Evolutionary conservation across 2,888 invertebrate genomes (phyloP).

Genomic region (Eledone cirrhosa): DNA sequence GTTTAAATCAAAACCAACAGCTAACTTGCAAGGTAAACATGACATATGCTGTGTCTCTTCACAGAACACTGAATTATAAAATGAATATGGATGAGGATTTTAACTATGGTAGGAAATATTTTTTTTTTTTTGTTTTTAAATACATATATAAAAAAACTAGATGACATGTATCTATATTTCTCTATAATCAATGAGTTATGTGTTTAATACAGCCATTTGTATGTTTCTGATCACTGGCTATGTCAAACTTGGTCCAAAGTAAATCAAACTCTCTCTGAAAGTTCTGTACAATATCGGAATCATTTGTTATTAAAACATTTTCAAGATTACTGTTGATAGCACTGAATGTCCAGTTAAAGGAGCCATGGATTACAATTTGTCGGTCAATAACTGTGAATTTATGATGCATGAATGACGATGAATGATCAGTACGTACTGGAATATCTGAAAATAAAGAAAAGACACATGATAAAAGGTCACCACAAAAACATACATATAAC

Average conservation of each 20-base stretch:
- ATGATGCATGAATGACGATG: conserved; percentile 78
- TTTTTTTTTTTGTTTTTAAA: too few relatives aligned
- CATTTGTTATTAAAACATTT: conserved; percentile 74
- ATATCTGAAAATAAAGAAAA: conserved; percentile 59
- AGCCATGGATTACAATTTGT: conserved; percentile 74
- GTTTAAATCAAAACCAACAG: too few relatives aligned
- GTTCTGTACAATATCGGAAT: conserved; percentile 44
- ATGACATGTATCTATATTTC: too few relatives aligned
- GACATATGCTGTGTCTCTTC: too few relatives aligned
- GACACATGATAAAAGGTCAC: background rate
- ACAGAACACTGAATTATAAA: too few relatives aligned
- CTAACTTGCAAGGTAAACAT: too few relatives aligned
- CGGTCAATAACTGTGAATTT: conserved; percentile 78
- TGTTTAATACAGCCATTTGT: background rate
- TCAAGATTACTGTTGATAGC: conserved; percentile 78
- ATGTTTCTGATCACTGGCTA: background rate
- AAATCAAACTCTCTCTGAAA: conserved; percentile 9
- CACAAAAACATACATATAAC: too few relatives aligned
- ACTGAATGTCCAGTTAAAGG: conserved; percentile 79
- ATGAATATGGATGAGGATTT: too few relatives aligned
- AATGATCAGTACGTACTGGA: conserved; percentile 58
- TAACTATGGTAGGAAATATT: too few relatives aligned
- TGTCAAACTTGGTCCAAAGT: conserved; percentile 17
- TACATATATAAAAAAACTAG: too few relatives aligned
- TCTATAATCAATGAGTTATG: too few relatives aligned